Percentiles rank a stretch among this genome's conserved stretches.
Evolutionary conservation across 2,113 vertebrate genomes (phyloP).

Genomic region (Calidris pygmaea): DNA sequence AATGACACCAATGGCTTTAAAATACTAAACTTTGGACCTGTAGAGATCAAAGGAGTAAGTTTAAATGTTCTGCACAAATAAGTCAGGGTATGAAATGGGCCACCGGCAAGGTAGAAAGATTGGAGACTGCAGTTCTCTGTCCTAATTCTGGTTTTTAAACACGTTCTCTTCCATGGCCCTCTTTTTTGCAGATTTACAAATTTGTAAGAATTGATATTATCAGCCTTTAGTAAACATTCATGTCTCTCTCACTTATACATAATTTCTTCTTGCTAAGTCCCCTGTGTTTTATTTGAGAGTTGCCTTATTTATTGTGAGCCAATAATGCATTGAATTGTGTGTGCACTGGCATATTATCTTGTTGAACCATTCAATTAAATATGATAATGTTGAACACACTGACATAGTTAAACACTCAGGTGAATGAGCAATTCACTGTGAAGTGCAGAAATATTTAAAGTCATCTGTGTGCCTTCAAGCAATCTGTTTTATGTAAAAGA

Average conservation of each 20-base stretch:
- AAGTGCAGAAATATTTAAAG: conserved; percentile 79
- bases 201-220: conserved; percentile 46
- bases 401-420: conserved; percentile 81
- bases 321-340: conserved; percentile 71
- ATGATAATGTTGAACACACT: conserved; percentile 80
- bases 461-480: conserved; percentile 72
- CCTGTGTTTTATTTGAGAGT: conserved; percentile 61
- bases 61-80: not conserved
- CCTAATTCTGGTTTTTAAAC: not conserved
- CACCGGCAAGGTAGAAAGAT: not conserved
- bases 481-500: conserved; percentile 70
- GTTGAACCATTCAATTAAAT: conserved; percentile 84
- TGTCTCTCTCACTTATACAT: conserved; percentile 8
- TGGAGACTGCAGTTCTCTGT: not conserved
- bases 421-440: conserved; percentile 81
- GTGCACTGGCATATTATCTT: conserved; percentile 76
- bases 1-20: not conserved
- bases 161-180: not conserved
- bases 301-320: conserved; percentile 74
- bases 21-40: not conserved
- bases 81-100: not conserved
- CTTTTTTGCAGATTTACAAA: not conserved
- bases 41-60: not conserved
- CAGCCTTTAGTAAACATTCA: conserved; percentile 41
- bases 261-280: conserved; percentile 44